Conservation (phyloP, 2,113 vertebrate genomes). For the Corythornis cristatus region DNA sequence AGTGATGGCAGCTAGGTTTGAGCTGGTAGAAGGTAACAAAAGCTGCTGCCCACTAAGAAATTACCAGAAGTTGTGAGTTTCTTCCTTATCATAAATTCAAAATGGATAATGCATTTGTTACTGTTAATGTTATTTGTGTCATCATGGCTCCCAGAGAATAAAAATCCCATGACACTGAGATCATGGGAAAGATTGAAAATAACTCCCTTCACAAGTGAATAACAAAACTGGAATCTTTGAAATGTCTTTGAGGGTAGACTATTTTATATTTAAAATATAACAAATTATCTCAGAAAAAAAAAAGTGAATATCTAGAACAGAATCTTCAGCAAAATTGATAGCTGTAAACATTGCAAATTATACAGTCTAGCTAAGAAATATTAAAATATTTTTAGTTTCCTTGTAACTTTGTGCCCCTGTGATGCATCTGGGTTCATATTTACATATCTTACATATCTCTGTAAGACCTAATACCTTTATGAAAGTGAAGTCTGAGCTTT, state of each 20-base stretch:
- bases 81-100: background rate
- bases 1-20: accelerated
- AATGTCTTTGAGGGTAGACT: background rate
- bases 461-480: background rate
- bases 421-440: background rate
- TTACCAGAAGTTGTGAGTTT: background rate
- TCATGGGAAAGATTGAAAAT: conserved; percentile 74
- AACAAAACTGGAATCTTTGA: conserved; percentile 65
- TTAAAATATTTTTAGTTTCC: background rate
- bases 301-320: background rate
- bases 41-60: background rate
- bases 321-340: background rate
- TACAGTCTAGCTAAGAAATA: background rate
- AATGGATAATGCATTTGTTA: background rate
- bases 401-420: background rate
- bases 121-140: conserved; percentile 6
- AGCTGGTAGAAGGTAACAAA: background rate
- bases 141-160: conserved; percentile 8
- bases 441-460: background rate
- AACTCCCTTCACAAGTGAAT: conserved; percentile 63
- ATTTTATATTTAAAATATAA: background rate
- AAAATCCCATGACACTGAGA: conserved; percentile 69
- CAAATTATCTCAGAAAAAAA: background rate
- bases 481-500: background rate
- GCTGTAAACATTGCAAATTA: background rate